Evolutionary conservation across 2,113 vertebrate genomes (phyloP), one percentile per base, ranked within the genome.

Genomic region (Entosphenus tridentatus): DNA sequence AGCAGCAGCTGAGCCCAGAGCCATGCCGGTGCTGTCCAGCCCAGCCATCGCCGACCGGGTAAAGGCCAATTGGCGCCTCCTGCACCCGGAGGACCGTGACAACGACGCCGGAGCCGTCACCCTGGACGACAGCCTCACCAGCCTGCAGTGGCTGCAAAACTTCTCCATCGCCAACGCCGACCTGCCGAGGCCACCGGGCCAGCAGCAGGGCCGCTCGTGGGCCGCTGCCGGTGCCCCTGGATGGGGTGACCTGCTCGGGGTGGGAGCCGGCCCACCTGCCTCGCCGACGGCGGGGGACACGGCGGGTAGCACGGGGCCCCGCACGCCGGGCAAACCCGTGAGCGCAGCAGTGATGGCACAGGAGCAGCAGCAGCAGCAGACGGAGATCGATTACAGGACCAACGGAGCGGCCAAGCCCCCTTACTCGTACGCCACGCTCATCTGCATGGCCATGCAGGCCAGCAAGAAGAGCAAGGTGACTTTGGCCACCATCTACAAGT

Each of bases 381-480:
- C 74, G 57, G 81, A 83, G 70, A 75, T 83, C 21, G 83, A 85
- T 77, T 86, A 83, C 75, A 83, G 81, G 73, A 85, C 72, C 70
- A 83, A 85, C 76, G 76, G 78, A 1, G 80, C 80, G 68, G 79
- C 84, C 57, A 87, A 87, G 65, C 85, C 85, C 1, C 85, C 85
- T 1, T 86, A 84, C 56, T 87, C 85, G 8, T 87, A 86, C 70
- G 84, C 84, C 2, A 85, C 82, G 10, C 82, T 86, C 67, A 87
- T 87, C 74, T 86, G 83, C 75, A 86, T 86, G 85, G 84, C 85
- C 70, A 85, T 87, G 84, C 81, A 82, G 71, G 83, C 85, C 72
- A 86, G 83, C 77, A 80, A 82, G 57, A 81, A 82, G 72, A 82
- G 81, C 68, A 86, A 85, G 77, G 82, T 87, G 73, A 85, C 83